Evolutionary conservation across 2,888 invertebrate species (phyloP).

Genomic region (Herminia tarsipennalis): DNA sequence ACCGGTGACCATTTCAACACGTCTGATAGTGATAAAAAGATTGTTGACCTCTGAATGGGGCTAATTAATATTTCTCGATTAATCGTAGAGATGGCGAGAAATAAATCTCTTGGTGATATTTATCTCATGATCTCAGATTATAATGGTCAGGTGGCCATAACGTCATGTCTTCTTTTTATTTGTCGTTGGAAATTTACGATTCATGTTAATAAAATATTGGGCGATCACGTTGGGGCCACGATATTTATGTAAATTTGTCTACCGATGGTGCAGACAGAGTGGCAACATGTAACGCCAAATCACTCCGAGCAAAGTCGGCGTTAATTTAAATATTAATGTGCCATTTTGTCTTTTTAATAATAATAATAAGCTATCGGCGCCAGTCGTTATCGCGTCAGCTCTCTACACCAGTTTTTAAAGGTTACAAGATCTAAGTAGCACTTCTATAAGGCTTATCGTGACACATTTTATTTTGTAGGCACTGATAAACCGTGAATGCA

Average conservation of each 20-base stretch:
- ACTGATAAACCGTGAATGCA: too few relatives aligned
- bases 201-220: conserved; percentile 62
- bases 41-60: conserved; percentile 63
- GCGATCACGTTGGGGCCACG: conserved; percentile 64
- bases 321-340: too few relatives aligned
- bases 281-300: conserved; percentile 66
- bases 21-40: conserved; percentile 59
- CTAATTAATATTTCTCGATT: conserved; percentile 74
- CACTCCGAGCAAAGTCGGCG: too few relatives aligned
- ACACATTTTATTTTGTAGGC: too few relatives aligned
- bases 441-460: too few relatives aligned
- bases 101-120: conserved; percentile 70
- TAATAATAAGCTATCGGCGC: too few relatives aligned
- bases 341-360: too few relatives aligned
- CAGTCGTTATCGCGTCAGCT: too few relatives aligned
- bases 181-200: conserved; percentile 69
- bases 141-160: conserved; percentile 67
- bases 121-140: conserved; percentile 56
- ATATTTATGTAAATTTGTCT: conserved; percentile 67
- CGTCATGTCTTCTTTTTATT: conserved; percentile 63
- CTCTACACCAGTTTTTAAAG: too few relatives aligned
- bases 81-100: conserved; percentile 59
- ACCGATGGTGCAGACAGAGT: conserved; percentile 72
- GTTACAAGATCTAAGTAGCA: too few relatives aligned
- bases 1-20: background rate